Conservation (phyloP, 2,888 invertebrate species). For the Galeopsomyia nigrocyanea region DNA sequence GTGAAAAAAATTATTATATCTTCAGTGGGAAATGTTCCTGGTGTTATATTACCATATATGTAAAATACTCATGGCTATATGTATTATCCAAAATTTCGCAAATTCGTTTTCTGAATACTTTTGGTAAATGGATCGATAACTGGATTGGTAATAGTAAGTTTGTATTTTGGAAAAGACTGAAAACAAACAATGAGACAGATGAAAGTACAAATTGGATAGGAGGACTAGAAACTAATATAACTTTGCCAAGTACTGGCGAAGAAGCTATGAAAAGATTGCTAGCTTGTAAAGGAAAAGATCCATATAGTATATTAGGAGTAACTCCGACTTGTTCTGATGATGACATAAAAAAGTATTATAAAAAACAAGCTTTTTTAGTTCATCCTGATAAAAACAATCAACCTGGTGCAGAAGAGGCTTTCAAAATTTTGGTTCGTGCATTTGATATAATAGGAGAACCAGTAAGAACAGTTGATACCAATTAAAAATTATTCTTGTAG, state of each 20-base stretch:
- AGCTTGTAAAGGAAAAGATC: slow-evolving; percentile 95
- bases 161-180: slow-evolving; percentile 74
- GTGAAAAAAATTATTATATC: slow-evolving; percentile 11
- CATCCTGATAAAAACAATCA: slow-evolving; percentile 97
- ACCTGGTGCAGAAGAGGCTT: slow-evolving; percentile 95
- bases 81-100: slow-evolving; percentile 61
- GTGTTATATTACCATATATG: slow-evolving; percentile 63
- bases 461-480: slow-evolving; percentile 69
- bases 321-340: slow-evolving; percentile 90
- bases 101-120: slow-evolving; percentile 62
- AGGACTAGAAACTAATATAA: slow-evolving; percentile 80
- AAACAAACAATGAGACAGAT: slow-evolving; percentile 67
- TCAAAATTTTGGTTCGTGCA: slow-evolving; percentile 94
- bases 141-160: slow-evolving; percentile 74
- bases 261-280: slow-evolving; percentile 94
- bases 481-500: slow-evolving; percentile 14
- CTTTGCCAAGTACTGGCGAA: slow-evolving; percentile 89
- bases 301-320: slow-evolving; percentile 93
- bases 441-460: slow-evolving; percentile 95
- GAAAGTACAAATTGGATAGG: slow-evolving; percentile 69
- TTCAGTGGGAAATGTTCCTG: slow-evolving; percentile 64
- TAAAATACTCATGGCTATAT: slow-evolving; percentile 64
- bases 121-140: slow-evolving; percentile 70
- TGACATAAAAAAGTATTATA: slow-evolving; percentile 94
- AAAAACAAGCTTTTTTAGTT: slow-evolving; percentile 92